A percentile compares a stretch with the other conserved stretches of the same genome.
phyloP scores from a whole-genome alignment of 2,888 invertebrate species.

The Mystacides longicornis region DNA sequence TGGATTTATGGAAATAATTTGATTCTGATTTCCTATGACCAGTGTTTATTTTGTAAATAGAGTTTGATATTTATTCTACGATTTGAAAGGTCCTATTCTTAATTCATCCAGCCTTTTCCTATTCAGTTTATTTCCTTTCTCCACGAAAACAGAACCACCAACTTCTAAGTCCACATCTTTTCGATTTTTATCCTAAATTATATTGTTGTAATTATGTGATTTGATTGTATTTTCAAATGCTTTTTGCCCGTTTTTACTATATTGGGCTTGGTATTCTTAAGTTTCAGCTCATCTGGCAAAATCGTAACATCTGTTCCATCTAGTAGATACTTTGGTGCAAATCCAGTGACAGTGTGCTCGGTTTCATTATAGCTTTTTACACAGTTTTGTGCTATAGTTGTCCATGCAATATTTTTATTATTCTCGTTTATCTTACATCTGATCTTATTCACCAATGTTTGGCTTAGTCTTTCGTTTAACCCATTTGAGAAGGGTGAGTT shows the following conservation, averaged over 20 bases:
- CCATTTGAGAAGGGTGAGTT: slow-evolving; percentile 28
- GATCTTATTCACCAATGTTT: slow-evolving; percentile 30
- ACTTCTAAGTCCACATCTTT: slow-evolving; percentile 5
- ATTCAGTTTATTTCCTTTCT: slow-evolving; percentile 30
- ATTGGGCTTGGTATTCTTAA: slow-evolving; percentile 14
- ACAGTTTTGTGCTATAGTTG: slow-evolving; percentile 30
- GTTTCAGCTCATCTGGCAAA: slow-evolving; percentile 26
- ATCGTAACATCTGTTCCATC: slow-evolving; percentile 27
- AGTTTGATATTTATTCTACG: slow-evolving; percentile 27
- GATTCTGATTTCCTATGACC: slow-evolving; percentile 27
- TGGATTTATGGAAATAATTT: slow-evolving; percentile 28
- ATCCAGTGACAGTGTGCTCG: slow-evolving; percentile 29
- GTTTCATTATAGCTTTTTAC: slow-evolving; percentile 30
- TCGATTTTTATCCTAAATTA: slow-evolving; percentile 11
- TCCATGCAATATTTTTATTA: slow-evolving; percentile 28
- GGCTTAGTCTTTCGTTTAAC: slow-evolving; percentile 27
- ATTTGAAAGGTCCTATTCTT: slow-evolving; percentile 27
- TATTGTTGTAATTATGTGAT: slow-evolving; percentile 26
- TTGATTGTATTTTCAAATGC: slow-evolving; percentile 28
- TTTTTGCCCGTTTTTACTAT: slow-evolving; percentile 24
- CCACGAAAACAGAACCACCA: slow-evolving; percentile 27
- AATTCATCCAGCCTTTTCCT: slow-evolving; percentile 27
- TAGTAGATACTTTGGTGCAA: slow-evolving; percentile 28
- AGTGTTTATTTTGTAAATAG: slow-evolving; percentile 28
- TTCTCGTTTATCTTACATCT: slow-evolving; percentile 29